phyloP scores from a whole-genome alignment of 2,113 vertebrate genomes.

The Colistium nudipinnis region DNA sequence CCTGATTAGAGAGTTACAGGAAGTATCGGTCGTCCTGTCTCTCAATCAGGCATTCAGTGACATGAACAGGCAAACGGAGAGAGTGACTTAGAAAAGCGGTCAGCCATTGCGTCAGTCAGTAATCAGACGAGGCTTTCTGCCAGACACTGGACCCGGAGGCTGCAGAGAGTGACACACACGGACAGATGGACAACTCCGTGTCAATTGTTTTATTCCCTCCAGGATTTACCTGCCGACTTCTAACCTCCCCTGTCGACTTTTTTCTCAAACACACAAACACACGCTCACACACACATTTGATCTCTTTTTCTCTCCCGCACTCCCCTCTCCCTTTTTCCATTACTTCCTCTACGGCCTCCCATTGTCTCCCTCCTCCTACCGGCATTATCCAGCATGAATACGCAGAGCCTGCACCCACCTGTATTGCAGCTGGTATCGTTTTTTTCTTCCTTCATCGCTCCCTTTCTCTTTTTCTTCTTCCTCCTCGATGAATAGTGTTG shows the following conservation, averaged over 20 bases:
- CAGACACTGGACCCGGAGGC: conserved; percentile 12
- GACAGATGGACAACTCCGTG: conserved; percentile 35
- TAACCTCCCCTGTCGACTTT: not conserved
- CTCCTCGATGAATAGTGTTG: conserved; percentile 44
- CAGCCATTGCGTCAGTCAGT: conserved; percentile 9
- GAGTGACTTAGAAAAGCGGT: conserved; percentile 1
- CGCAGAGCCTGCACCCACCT: conserved; percentile 47
- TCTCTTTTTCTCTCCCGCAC: too few relatives aligned
- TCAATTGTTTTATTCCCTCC: conserved; percentile 42
- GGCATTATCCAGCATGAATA: conserved; percentile 45
- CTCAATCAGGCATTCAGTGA: not conserved
- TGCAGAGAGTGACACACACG: conserved; percentile 5
- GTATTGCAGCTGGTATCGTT: conserved; percentile 52
- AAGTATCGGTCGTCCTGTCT: not conserved
- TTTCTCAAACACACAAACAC: not conserved
- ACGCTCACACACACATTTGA: not conserved
- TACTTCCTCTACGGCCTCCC: too few relatives aligned
- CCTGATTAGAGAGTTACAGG: too few relatives aligned
- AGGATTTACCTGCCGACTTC: conserved; percentile 49
- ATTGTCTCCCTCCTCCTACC: conserved; percentile 4
- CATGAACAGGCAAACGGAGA: not conserved
- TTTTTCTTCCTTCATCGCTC: not conserved
- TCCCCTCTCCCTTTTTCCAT: too few relatives aligned
- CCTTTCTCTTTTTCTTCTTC: not conserved
- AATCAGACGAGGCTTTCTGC: conserved; percentile 35